Evolutionary conservation across 2,888 invertebrate genomes (phyloP).

Genomic region (Drosophila niveifrons): DNA sequence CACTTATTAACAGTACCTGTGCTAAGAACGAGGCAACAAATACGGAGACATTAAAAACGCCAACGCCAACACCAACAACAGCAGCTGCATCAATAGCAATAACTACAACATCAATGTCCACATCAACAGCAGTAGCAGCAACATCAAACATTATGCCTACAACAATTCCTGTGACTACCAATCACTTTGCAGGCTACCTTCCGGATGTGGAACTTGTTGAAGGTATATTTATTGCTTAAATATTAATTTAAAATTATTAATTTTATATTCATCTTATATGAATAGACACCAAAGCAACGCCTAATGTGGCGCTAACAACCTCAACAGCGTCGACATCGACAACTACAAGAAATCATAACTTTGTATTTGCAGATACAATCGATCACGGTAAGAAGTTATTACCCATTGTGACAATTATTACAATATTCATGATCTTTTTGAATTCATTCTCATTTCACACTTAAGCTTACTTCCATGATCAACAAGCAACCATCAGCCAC

Average conservation of each 20-base stretch:
- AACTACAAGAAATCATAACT: constrained; percentile 61
- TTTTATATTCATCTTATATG: background rate
- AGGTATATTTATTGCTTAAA: constrained; percentile 39
- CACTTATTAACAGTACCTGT: constrained; percentile 84
- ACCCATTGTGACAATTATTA: constrained; percentile 2
- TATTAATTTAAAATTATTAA: background rate
- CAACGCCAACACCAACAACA: constrained; percentile 39
- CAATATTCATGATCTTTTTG: background rate
- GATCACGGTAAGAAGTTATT: constrained; percentile 78
- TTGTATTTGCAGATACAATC: constrained; percentile 81
- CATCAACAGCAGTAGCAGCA: constrained; percentile 14
- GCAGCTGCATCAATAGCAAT: constrained; percentile 21
- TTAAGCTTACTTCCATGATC: constrained; percentile 67
- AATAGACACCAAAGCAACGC: constrained; percentile 71
- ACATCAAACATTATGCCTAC: constrained; percentile 36
- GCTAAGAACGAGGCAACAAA: constrained; percentile 79
- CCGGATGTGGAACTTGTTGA: constrained; percentile 57
- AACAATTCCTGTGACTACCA: constrained; percentile 44
- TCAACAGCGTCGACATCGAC: constrained; percentile 47
- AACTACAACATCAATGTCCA: constrained; percentile 2
- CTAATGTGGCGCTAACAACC: constrained; percentile 46
- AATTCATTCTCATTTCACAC: background rate
- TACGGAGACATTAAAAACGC: constrained; percentile 42
- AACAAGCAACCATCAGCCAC: constrained; percentile 60
- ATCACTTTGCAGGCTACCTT: constrained; percentile 57